phyloP scores from a whole-genome alignment of 2,797 vertebrate species.

The Labeo calbasu region DNA sequence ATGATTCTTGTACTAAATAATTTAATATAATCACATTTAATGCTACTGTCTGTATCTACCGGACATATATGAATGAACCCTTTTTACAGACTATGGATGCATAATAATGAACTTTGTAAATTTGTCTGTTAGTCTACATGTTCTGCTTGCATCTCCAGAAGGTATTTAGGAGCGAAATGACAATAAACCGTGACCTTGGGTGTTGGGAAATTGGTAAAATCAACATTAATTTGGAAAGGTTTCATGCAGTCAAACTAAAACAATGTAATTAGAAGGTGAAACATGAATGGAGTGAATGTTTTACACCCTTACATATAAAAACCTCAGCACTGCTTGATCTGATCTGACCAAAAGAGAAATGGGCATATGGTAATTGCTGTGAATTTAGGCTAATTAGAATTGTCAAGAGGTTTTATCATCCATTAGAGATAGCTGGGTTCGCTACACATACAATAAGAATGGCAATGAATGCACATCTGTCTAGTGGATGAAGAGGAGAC shows the following conservation, averaged over 20 bases:
- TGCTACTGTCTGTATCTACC: not conserved
- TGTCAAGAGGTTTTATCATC: conserved; percentile 36
- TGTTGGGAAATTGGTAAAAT: not conserved
- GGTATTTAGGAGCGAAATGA: not conserved
- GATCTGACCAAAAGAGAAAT: conserved; percentile 27
- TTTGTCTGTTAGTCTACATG: not conserved
- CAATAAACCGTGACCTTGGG: not conserved
- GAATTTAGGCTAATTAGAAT: conserved; percentile 38
- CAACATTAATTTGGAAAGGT: not conserved
- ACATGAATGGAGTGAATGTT: not conserved
- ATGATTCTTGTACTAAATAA: not conserved
- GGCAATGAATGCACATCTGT: not conserved
- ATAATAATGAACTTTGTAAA: not conserved
- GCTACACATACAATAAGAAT: not conserved
- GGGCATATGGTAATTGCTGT: conserved; percentile 9
- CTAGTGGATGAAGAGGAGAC: conserved; percentile 10
- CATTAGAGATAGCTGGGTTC: not conserved
- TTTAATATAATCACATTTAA: not conserved
- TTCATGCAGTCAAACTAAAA: not conserved
- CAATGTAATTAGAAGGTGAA: not conserved
- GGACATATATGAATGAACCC: too few relatives aligned
- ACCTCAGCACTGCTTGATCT: conserved; percentile 14
- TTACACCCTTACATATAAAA: not conserved
- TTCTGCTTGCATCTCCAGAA: not conserved
- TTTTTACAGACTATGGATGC: not conserved